These are phyloP conservation scores for Esox masquinongy DNA, from an alignment of 2,797 vertebrate genomes.

Conservation along the genomic window DNA sequence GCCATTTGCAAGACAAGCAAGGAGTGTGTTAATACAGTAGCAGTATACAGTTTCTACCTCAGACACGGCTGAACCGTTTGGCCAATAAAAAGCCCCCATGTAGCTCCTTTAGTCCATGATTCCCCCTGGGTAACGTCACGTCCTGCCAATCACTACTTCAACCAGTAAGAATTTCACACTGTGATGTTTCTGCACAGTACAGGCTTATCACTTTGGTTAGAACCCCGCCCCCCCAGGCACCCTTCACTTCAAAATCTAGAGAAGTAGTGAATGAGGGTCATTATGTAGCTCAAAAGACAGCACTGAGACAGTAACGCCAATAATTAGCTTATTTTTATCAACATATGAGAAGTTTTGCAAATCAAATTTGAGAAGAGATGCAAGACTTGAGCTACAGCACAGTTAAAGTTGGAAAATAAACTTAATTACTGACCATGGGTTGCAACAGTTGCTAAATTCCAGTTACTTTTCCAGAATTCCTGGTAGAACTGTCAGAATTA, in stretches of 20 bases:
- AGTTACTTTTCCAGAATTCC: too few species aligned
- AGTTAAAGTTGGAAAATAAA: too few species aligned
- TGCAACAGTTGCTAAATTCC: too few species aligned
- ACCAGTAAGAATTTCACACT: slow-evolving; percentile 47
- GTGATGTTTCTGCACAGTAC: slow-evolving; percentile 22
- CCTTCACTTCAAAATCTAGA: not conserved
- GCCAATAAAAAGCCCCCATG: not conserved
- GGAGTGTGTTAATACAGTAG: not conserved
- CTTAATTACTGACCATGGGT: too few species aligned
- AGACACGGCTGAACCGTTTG: not conserved
- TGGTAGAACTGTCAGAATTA: too few species aligned
- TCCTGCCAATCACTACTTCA: slow-evolving; percentile 15
- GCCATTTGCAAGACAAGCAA: not conserved
- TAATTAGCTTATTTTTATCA: not conserved
- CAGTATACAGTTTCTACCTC: not conserved
- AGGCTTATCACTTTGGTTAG: slow-evolving; percentile 20
- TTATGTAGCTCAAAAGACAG: not conserved
- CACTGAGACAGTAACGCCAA: not conserved
- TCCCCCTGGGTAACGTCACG: not conserved
- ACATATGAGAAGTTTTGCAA: too few species aligned
- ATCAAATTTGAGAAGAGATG: too few species aligned
- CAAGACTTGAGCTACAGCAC: too few species aligned
- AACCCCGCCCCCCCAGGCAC: not conserved
- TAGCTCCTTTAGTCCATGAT: not conserved
- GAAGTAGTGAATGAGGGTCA: not conserved